Evolutionary conservation across 1,140 invertebrate genomes (phyloP), one percentile per base, ranked within the genome.

Genomic region (Arion vulgaris): DNA sequence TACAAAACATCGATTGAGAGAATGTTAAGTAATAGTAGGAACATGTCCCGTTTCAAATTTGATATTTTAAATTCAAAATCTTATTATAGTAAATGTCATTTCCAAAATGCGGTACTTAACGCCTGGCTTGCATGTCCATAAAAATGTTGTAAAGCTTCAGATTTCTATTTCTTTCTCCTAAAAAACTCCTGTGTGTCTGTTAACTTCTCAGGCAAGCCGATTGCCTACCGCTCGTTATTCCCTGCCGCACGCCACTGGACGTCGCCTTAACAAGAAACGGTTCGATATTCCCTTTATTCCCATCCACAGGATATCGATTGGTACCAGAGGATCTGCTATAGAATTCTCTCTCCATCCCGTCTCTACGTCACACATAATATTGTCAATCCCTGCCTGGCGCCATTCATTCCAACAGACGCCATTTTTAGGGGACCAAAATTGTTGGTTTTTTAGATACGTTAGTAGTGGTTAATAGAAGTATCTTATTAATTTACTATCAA

Each of bases 321-420:
- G 74, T 76, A 1, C 45, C 74, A 76, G 26, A 23, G 74, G 28
- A 49, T 5, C 41, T 51, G 74, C 45, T 45, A 2, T 26, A n/a
- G 38, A 66, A 41, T 49, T 23, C 71, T 15, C 34, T 5, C n/a
- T n/a, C 53, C 4, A 15, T 26, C 71, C n/a, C 9, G 1, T 11
- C 38, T 1, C 71, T 41, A 76, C 74, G 74, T 76, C 74, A 76
- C 74, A 45, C 74, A 76, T 76, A 76, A 36, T 26, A 76, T 51
- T 76, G 74, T 26, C 39, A 53, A 76, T 76, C 74, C 49, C 74
- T 76, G 38, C 51, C 45, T 53, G 34, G 49, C 41, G n/a, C 45
- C 74, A 53, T 76, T 76, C 41, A 76, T 38, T 51, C 1, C 15
- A 28, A 17, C 5, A 32, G 74, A 36, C n/a, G 74, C 41, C 74